Evolutionary conservation across 92 coral and sea anemone genomes (phyloP).

Genomic region (Isaurus tuberculatus): DNA sequence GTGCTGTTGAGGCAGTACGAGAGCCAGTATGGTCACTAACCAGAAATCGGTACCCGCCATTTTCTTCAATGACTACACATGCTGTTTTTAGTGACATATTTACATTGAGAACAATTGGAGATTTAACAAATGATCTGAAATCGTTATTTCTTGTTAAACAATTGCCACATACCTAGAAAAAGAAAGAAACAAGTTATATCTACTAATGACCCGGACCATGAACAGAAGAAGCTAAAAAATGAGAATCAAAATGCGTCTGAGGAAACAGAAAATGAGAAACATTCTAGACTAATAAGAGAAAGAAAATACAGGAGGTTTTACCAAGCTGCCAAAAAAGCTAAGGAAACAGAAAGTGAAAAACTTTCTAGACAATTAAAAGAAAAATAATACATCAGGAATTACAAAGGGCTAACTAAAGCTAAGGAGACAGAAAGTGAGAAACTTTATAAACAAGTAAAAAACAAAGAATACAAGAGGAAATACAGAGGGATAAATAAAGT

Average conservation of each 20-base stretch:
- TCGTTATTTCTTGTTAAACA: slow-evolving; percentile 66
- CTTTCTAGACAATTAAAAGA: slow-evolving; percentile 34
- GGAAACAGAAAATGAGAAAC: background rate
- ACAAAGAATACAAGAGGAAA: slow-evolving; percentile 26
- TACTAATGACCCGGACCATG: background rate
- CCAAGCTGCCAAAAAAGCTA: slow-evolving; percentile 26
- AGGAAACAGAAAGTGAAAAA: slow-evolving; percentile 20
- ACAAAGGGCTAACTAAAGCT: slow-evolving; percentile 14
- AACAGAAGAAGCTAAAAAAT: background rate
- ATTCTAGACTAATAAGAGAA: background rate
- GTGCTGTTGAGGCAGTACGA: slow-evolving; percentile 58
- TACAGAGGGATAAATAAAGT: slow-evolving; percentile 23
- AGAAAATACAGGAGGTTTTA: background rate
- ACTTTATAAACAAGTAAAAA: slow-evolving; percentile 18
- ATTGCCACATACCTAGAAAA: slow-evolving; percentile 5
- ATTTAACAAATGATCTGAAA: slow-evolving; percentile 59
- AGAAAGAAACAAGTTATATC: background rate
- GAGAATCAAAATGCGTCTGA: background rate
- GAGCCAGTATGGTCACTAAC: slow-evolving; percentile 67
- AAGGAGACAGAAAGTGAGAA: slow-evolving; percentile 16
- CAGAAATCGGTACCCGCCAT: slow-evolving; percentile 53
- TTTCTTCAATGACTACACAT: slow-evolving; percentile 71
- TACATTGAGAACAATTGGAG: slow-evolving; percentile 55
- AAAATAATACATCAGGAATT: slow-evolving; percentile 44
- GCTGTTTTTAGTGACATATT: slow-evolving; percentile 77